Evolutionary conservation across 2,113 vertebrate species (phyloP).

Genomic region (Xyrauchen texanus): DNA sequence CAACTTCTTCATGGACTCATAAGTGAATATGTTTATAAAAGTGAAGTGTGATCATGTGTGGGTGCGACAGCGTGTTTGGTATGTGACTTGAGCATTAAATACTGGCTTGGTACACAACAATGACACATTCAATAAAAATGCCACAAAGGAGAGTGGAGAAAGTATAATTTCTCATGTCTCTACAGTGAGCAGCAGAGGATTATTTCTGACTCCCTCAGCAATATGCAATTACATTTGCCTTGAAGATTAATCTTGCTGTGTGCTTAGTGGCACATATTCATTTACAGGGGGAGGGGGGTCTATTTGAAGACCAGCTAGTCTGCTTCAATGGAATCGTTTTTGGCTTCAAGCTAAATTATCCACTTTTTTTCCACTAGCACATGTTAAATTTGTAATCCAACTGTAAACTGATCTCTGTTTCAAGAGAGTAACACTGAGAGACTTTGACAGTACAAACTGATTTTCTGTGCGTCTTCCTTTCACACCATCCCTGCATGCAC

Average conservation of each 20-base stretch:
- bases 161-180: not conserved
- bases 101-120: not conserved
- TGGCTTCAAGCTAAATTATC: slow-evolving; percentile 67
- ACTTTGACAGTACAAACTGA: not conserved
- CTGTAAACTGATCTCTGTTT: too few species aligned
- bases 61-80: not conserved
- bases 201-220: not conserved
- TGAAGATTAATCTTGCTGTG: not conserved
- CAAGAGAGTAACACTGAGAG: slow-evolving; percentile 55
- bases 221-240: not conserved
- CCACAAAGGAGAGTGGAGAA: not conserved
- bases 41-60: slow-evolving; percentile 1
- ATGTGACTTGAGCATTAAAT: not conserved
- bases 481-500: slow-evolving; percentile 8
- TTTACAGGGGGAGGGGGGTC: not conserved
- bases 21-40: not conserved
- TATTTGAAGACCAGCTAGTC: not conserved
- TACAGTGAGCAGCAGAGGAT: not conserved
- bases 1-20: not conserved
- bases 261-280: not conserved
- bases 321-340: slow-evolving; percentile 57
- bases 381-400: slow-evolving; percentile 46
- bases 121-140: not conserved
- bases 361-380: slow-evolving; percentile 42
- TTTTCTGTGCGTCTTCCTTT: not conserved